Percentiles rank a stretch among this genome's conserved stretches.
These are phyloP conservation scores for Agrenia bidenticulata DNA, from an alignment of 2,888 invertebrate species.

Conservation along the genomic window DNA sequence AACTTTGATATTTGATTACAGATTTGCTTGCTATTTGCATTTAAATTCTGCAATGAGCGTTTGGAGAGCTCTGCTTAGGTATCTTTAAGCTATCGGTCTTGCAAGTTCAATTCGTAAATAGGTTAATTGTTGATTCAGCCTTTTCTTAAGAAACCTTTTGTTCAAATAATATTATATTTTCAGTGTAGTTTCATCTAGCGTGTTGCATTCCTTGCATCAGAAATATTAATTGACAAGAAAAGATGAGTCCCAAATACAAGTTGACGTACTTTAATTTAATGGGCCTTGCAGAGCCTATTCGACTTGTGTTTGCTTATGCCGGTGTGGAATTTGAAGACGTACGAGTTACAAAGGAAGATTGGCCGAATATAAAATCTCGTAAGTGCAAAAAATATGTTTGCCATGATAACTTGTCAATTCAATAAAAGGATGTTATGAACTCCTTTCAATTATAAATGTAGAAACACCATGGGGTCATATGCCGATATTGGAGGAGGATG, in stretches of 20 bases:
- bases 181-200: too few relatives aligned
- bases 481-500: constrained; percentile 33
- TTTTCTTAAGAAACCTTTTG: too few relatives aligned
- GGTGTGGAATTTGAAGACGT: constrained; percentile 31
- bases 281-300: constrained; percentile 24
- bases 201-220: too few relatives aligned
- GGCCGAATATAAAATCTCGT: constrained; percentile 27
- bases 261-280: constrained; percentile 8
- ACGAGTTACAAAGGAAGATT: constrained; percentile 19
- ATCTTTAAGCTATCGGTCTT: too few relatives aligned
- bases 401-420: not conserved
- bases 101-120: too few relatives aligned
- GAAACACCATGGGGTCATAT: constrained; percentile 36
- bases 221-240: too few relatives aligned
- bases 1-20: too few relatives aligned
- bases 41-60: too few relatives aligned
- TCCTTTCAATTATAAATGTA: not conserved
- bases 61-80: too few relatives aligned
- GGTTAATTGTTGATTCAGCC: too few relatives aligned
- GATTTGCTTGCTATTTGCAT: too few relatives aligned
- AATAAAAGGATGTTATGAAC: not conserved
- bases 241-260: constrained; percentile 6
- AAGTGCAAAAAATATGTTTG: not conserved
- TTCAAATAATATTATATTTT: too few relatives aligned
- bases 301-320: constrained; percentile 22